These are phyloP conservation scores for Temnothorax curvispinosus DNA, from an alignment of 1,140 invertebrate species.

Conservation along the genomic window DNA sequence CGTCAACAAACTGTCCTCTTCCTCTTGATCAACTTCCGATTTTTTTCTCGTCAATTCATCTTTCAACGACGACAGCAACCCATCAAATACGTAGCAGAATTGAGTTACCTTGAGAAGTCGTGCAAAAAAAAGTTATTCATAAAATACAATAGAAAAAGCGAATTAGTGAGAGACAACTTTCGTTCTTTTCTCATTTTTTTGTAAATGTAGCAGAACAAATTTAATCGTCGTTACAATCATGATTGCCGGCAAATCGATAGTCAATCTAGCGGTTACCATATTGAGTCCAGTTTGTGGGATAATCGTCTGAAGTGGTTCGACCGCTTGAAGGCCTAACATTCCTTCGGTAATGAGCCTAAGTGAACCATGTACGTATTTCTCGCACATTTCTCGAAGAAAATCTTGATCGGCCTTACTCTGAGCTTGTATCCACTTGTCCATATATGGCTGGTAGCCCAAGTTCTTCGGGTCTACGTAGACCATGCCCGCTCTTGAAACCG, in stretches of 20 bases:
- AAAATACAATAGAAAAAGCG: not conserved
- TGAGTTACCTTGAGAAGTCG: slow-evolving; percentile 89
- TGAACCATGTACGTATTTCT: slow-evolving; percentile 90
- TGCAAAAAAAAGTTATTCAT: not conserved
- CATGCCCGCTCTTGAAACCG: slow-evolving; percentile 96
- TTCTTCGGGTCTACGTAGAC: slow-evolving; percentile 97
- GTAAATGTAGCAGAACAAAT: not conserved
- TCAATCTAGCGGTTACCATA: slow-evolving; percentile 87
- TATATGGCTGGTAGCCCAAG: slow-evolving; percentile 94
- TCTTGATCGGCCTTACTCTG: slow-evolving; percentile 86
- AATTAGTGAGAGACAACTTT: not conserved
- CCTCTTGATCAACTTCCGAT: slow-evolving; percentile 61
- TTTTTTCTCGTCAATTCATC: slow-evolving; percentile 74
- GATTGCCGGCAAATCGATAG: slow-evolving; percentile 39
- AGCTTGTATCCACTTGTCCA: slow-evolving; percentile 90
- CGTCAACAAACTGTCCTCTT: slow-evolving; percentile 43
- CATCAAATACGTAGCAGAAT: slow-evolving; percentile 93
- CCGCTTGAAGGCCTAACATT: slow-evolving; percentile 88
- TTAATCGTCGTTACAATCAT: not conserved
- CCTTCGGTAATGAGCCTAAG: slow-evolving; percentile 93
- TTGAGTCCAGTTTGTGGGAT: slow-evolving; percentile 94
- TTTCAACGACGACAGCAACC: slow-evolving; percentile 86
- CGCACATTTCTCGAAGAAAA: slow-evolving; percentile 88
- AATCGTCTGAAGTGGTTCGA: slow-evolving; percentile 91
- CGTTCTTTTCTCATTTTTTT: not conserved